A percentile compares a stretch with the other conserved stretches of the same genome.
Conservation (phyloP, 2,113 vertebrate genomes). For the Axis porcinus region DNA sequence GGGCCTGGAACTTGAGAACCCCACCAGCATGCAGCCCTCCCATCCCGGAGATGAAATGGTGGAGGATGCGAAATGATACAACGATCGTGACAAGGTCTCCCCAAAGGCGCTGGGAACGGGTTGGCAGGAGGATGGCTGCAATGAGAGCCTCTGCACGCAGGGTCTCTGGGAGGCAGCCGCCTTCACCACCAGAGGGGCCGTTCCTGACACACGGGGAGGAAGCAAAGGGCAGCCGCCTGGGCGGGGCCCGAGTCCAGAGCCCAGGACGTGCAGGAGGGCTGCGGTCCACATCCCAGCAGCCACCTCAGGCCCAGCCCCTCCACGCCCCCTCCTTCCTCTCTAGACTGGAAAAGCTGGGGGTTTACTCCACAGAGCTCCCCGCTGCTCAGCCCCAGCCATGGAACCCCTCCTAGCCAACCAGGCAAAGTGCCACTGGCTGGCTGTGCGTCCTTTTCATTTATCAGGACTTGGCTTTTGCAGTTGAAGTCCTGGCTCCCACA, state of each 20-base stretch:
- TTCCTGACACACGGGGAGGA: not conserved
- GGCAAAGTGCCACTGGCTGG: rapidly evolving
- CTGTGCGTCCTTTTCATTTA: not conserved
- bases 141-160: not conserved
- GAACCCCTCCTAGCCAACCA: too few species aligned
- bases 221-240: rapidly evolving
- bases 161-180: rapidly evolving
- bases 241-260: rapidly evolving
- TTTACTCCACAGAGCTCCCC: not conserved
- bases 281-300: rapidly evolving
- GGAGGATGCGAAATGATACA: rapidly evolving
- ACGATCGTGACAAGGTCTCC: rapidly evolving
- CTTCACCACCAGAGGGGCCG: rapidly evolving
- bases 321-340: rapidly evolving
- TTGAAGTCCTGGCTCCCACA: too few species aligned
- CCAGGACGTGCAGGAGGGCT: rapidly evolving
- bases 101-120: not conserved
- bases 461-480: not conserved
- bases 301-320: rapidly evolving
- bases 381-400: rapidly evolving
- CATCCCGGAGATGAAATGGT: not conserved
- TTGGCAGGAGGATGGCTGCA: not conserved
- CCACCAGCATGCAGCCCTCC: not conserved
- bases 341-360: rapidly evolving
- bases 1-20: rapidly evolving